phyloP scores from a whole-genome alignment of 2,888 invertebrate genomes.

The Ctenicera cuprea region DNA sequence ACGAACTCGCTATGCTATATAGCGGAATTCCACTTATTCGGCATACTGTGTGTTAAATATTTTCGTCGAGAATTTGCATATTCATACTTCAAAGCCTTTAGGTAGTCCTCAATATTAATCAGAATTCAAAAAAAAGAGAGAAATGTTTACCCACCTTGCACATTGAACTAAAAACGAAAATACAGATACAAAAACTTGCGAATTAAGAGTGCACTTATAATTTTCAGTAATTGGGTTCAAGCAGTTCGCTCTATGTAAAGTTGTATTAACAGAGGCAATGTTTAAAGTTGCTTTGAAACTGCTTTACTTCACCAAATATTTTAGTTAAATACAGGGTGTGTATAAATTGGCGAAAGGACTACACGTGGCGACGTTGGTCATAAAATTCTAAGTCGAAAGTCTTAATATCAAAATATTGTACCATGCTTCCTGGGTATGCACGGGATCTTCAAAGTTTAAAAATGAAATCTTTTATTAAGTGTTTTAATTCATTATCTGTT shows the following conservation, averaged over 20 bases:
- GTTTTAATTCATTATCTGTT: no score
- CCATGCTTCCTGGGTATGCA: no score
- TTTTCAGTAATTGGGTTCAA: slow-evolving; percentile 2
- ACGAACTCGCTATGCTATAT: background rate
- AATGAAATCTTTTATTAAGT: no score
- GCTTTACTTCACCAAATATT: background rate
- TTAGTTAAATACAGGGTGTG: slow-evolving; percentile 4
- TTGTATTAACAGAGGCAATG: background rate
- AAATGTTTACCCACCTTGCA: background rate
- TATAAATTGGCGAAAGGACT: no score
- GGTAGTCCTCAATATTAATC: background rate
- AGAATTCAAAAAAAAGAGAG: background rate
- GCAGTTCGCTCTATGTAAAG: background rate
- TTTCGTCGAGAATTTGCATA: slow-evolving; percentile 6
- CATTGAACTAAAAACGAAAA: background rate
- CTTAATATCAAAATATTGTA: no score
- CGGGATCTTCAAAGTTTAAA: no score
- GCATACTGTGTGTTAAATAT: slow-evolving; percentile 21
- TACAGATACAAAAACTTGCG: background rate
- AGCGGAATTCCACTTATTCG: slow-evolving; percentile 23
- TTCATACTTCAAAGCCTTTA: background rate
- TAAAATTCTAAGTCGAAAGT: no score
- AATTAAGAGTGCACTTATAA: no score
- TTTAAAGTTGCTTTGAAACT: slow-evolving; percentile 9
- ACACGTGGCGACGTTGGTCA: no score